phyloP scores from a whole-genome alignment of 2,113 vertebrate genomes.

The Hyperopisus bebe region DNA sequence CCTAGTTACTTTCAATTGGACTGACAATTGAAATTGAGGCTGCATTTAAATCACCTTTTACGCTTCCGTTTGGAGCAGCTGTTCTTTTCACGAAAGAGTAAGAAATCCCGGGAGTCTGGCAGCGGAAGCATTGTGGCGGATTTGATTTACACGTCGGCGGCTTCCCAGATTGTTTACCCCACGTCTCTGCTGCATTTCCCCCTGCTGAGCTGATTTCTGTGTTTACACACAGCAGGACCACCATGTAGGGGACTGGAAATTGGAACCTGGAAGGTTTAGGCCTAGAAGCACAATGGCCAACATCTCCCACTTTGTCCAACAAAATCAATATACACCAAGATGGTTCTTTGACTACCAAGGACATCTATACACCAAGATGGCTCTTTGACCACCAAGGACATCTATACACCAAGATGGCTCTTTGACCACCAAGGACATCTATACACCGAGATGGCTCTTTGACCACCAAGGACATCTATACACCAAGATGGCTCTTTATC shows the following conservation, averaged over 20 bases:
- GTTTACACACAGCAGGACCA: neutral
- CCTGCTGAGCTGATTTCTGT: neutral
- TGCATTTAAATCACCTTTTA: slow-evolving; percentile 1
- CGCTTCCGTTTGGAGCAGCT: neutral
- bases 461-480: neutral
- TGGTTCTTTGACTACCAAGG: neutral
- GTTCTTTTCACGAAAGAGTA: slow-evolving; percentile 2
- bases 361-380: neutral
- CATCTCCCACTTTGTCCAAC: neutral
- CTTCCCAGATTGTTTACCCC: slow-evolving; percentile 2
- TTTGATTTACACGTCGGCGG: slow-evolving; percentile 2
- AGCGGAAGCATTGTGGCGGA: neutral
- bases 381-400: neutral
- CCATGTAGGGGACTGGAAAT: neutral
- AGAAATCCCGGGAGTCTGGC: neutral
- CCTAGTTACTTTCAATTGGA: neutral
- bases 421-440: neutral
- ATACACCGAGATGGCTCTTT: neutral
- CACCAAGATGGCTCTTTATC: neutral
- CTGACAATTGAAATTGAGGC: neutral
- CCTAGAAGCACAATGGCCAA: neutral
- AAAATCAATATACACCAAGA: neutral
- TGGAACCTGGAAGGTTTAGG: neutral
- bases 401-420: neutral
- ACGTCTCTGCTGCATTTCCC: neutral